Percentiles rank a stretch among this genome's conserved stretches.
Evolutionary conservation across 2,113 vertebrate genomes (phyloP).

Genomic region (Pipa parva): DNA sequence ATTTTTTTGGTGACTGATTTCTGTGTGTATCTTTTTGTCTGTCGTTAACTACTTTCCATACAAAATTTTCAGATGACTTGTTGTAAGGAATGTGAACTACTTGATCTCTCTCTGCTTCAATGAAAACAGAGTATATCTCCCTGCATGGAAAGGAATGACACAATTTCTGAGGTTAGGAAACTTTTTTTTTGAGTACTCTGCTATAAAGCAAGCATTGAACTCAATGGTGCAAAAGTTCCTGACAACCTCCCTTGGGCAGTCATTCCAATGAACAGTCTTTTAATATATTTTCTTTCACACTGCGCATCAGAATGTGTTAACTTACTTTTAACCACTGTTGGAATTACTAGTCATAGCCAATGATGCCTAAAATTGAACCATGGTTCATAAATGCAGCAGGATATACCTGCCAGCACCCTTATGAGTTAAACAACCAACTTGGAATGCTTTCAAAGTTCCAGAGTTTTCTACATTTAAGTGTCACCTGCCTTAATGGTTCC

Average conservation of each 20-base stretch:
- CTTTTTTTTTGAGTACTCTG: neutral
- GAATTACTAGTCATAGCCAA: conserved; percentile 58
- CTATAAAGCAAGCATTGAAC: conserved; percentile 44
- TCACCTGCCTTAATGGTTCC: conserved; percentile 52
- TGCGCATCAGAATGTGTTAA: conserved; percentile 47
- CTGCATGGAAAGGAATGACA: conserved; percentile 31
- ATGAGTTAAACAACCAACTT: conserved; percentile 61
- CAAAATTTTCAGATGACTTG: neutral
- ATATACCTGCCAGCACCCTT: conserved; percentile 59
- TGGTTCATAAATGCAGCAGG: conserved; percentile 59
- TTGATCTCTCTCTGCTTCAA: conserved; percentile 42
- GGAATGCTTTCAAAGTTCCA: conserved; percentile 49
- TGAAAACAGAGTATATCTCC: conserved; percentile 30
- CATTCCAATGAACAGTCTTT: conserved; percentile 40
- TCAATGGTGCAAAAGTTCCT: conserved; percentile 47
- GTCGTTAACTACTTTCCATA: conserved; percentile 11
- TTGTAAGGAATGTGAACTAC: conserved; percentile 45
- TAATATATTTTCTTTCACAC: conserved; percentile 40
- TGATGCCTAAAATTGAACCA: conserved; percentile 70
- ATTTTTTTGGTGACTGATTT: too few species aligned
- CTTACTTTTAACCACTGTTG: conserved; percentile 53
- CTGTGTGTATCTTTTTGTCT: neutral
- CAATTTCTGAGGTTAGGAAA: neutral
- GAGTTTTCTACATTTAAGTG: conserved; percentile 52
- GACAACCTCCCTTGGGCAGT: conserved; percentile 50